These are phyloP conservation scores for Oreonectes daqikongensis DNA, from an alignment of 2,797 vertebrate species.

Conservation along the genomic window DNA sequence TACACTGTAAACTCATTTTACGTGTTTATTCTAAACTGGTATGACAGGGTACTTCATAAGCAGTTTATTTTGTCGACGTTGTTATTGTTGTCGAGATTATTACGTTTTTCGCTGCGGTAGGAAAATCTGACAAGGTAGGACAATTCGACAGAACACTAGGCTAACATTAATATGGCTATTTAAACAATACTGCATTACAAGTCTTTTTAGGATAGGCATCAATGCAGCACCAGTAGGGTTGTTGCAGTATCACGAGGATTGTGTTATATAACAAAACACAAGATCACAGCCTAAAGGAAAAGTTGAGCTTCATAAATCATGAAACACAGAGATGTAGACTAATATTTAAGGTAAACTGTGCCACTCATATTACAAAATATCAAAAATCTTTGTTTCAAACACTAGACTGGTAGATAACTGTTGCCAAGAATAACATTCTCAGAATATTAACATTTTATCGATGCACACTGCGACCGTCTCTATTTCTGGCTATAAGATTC, in stretches of 20 bases:
- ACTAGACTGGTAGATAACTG: neutral
- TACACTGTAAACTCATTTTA: no score
- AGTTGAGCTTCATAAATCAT: neutral
- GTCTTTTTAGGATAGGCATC: conserved; percentile 39
- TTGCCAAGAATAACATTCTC: neutral
- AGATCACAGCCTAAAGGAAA: neutral
- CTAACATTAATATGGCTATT: conserved; percentile 43
- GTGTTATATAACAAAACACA: neutral
- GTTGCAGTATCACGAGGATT: conserved; percentile 20
- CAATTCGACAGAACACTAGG: no score
- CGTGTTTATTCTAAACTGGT: no score
- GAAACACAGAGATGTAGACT: neutral
- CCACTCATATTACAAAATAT: conserved; percentile 3
- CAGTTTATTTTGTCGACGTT: no score
- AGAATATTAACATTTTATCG: neutral
- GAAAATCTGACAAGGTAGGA: no score
- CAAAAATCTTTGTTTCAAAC: neutral
- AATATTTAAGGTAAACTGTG: neutral
- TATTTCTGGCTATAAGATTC: neutral
- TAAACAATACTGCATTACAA: conserved; percentile 44
- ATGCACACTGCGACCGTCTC: neutral
- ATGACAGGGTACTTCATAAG: no score
- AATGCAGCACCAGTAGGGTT: conserved; percentile 44
- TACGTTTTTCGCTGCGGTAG: no score
- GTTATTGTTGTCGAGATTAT: no score